Evolutionary conservation across 2,888 invertebrate species (phyloP).

Genomic region (Nasonia oneida): DNA sequence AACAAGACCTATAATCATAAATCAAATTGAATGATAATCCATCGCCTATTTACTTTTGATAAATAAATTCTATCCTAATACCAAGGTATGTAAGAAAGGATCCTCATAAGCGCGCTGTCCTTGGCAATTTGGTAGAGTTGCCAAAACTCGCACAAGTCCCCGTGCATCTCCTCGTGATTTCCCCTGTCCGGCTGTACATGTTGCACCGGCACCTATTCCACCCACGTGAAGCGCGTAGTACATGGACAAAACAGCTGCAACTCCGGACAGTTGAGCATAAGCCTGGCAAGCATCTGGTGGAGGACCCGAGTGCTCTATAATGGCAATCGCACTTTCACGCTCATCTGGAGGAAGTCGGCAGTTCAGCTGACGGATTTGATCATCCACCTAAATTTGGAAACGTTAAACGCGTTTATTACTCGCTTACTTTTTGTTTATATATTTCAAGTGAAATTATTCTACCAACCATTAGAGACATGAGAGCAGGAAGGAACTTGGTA

Average conservation of each 20-base stretch:
- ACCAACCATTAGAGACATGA: constrained; percentile 93
- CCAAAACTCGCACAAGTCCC: constrained; percentile 91
- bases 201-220: constrained; percentile 80
- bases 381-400: constrained; percentile 81
- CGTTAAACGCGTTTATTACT: constrained; percentile 9
- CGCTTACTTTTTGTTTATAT: constrained; percentile 17
- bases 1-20: constrained; percentile 82
- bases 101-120: constrained; percentile 96
- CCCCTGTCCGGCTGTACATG: constrained; percentile 66
- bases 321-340: constrained; percentile 94
- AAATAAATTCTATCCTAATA: constrained; percentile 73
- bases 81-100: constrained; percentile 95
- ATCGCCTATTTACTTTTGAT: not conserved
- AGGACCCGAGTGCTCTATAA: constrained; percentile 96
- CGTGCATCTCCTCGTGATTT: constrained; percentile 75
- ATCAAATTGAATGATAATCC: not conserved
- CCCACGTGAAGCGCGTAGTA: constrained; percentile 96
- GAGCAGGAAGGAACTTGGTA: constrained; percentile 95
- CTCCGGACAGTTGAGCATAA: constrained; percentile 93
- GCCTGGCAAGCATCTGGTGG: constrained; percentile 96
- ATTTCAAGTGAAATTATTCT: not conserved
- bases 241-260: constrained; percentile 96
- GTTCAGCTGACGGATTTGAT: constrained; percentile 90
- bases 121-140: constrained; percentile 93
- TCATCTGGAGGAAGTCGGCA: constrained; percentile 95